phyloP scores from a whole-genome alignment of 2,113 vertebrate genomes.

The Tylochromis polylepis region DNA sequence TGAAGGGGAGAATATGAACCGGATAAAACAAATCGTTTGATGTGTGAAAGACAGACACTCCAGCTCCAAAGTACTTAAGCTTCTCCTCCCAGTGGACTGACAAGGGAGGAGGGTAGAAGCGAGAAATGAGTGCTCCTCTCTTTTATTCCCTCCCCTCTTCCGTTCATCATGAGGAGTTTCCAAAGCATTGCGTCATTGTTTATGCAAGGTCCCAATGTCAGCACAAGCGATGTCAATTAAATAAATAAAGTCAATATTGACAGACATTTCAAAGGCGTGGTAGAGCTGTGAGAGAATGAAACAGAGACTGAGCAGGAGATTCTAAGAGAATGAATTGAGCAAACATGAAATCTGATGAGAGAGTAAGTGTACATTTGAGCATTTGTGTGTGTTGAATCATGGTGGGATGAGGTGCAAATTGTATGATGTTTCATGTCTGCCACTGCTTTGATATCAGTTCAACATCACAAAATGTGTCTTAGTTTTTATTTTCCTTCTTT shows the following conservation, averaged over 20 bases:
- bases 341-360: slow-evolving; percentile 24
- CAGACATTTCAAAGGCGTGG: slow-evolving; percentile 46
- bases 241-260: slow-evolving; percentile 71
- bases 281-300: neutral
- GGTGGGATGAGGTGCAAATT: neutral
- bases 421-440: slow-evolving; percentile 20
- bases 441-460: slow-evolving; percentile 19
- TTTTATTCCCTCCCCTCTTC: slow-evolving; percentile 49
- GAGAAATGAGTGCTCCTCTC: slow-evolving; percentile 44
- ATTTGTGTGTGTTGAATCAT: neutral
- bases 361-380: neutral
- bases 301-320: neutral
- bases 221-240: slow-evolving; percentile 55
- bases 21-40: slow-evolving; percentile 82
- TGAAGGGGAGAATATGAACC: slow-evolving; percentile 76
- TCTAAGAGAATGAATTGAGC: neutral
- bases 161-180: slow-evolving; percentile 60
- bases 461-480: neutral
- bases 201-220: slow-evolving; percentile 66
- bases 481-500: neutral
- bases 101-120: slow-evolving; percentile 51
- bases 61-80: slow-evolving; percentile 77
- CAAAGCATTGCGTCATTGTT: slow-evolving; percentile 73
- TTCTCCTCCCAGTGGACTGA: slow-evolving; percentile 71
- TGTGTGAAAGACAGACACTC: slow-evolving; percentile 79